Evolutionary conservation across 1,140 invertebrate species (phyloP), one percentile per base, ranked within the genome.

Genomic region (Trissolcus basalis): DNA sequence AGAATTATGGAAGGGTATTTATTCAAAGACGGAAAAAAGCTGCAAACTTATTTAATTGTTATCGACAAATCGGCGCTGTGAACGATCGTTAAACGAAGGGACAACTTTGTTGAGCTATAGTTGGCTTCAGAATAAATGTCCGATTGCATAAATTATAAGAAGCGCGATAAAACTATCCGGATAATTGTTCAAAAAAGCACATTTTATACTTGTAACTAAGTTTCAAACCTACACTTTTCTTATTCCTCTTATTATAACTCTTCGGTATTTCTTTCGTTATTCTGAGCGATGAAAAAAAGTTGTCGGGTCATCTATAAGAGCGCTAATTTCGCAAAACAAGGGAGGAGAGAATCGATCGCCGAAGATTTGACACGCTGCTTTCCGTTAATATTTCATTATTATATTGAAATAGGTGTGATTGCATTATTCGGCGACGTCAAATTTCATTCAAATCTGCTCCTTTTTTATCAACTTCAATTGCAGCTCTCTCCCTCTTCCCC

Each of bases 401-500:
- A 53, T 51, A 1, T 1, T 47, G 32, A 43, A 12, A 44, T 10
- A 27, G 44, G 36, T 36, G 55, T 50, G 15, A 15, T 51, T 41
- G 19, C 19, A 27, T 27, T 6, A 27, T 27, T 6, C 19, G n/a
- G n/a, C 6, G 19, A 27, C 19, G 19, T 27, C 2, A 27, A 27
- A 27, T 27, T 27, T 27, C 19, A 6, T 3, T 27, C 2, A 27
- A 27, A 27, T 27, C 19, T 1, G 19, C 19, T 27, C 6, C 2
- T 6, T 27, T 27, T 27, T 27, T 27, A 27, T 27, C 19, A 27
- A 71, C 67, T 70, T 70, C 47, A 61, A 61, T 58, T 49, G 45
- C 54, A 67, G 60, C 55, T 70, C 67, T 70, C 67, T 67, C 47
- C 44, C 47, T 67, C 61, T 70, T 71, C 61, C 47, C 49, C 47